Percentiles rank a stretch among this genome's conserved stretches.
Evolutionary conservation across 2,797 vertebrate species (phyloP).

Genomic region (Babyrousa celebensis): DNA sequence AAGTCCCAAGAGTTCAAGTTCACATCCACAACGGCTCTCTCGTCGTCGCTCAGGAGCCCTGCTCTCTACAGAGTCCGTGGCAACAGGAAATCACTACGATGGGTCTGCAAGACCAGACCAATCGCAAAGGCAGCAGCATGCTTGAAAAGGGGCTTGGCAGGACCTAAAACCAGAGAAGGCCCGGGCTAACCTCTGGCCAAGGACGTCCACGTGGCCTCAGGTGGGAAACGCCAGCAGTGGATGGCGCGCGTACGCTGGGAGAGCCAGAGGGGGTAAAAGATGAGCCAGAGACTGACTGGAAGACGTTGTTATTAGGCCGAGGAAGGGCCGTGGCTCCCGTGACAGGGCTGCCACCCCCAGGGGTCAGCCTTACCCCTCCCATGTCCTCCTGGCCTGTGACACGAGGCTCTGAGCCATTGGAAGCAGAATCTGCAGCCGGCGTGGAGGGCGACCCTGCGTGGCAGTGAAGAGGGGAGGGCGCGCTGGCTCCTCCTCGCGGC

Average conservation of each 20-base stretch:
- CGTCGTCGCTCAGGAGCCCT: neutral
- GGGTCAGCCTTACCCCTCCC: neutral
- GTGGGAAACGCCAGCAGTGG: neutral
- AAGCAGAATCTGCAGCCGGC: too few species aligned
- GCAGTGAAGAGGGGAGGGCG: rapidly evolving
- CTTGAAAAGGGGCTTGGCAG: neutral
- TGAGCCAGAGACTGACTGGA: too few species aligned
- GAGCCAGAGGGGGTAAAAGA: too few species aligned
- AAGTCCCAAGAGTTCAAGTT: neutral
- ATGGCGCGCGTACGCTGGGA: neutral
- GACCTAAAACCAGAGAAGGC: neutral
- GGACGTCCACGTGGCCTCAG: rapidly evolving
- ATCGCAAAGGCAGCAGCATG: neutral
- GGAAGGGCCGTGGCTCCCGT: rapidly evolving
- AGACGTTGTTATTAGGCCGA: rapidly evolving
- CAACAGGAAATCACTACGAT: neutral
- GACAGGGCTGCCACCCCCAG: rapidly evolving
- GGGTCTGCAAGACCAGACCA: neutral
- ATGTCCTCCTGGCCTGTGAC: rapidly evolving
- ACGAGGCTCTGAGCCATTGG: rapidly evolving
- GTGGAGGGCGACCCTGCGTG: rapidly evolving
- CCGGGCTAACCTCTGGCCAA: neutral
- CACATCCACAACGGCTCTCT: neutral
- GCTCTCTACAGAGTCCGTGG: neutral
- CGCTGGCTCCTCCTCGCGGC: too few species aligned